Percentiles rank a stretch among this genome's conserved stretches.
Evolutionary conservation across 2,797 vertebrate genomes (phyloP).

Genomic region (Lindbergichthys nudifrons): DNA sequence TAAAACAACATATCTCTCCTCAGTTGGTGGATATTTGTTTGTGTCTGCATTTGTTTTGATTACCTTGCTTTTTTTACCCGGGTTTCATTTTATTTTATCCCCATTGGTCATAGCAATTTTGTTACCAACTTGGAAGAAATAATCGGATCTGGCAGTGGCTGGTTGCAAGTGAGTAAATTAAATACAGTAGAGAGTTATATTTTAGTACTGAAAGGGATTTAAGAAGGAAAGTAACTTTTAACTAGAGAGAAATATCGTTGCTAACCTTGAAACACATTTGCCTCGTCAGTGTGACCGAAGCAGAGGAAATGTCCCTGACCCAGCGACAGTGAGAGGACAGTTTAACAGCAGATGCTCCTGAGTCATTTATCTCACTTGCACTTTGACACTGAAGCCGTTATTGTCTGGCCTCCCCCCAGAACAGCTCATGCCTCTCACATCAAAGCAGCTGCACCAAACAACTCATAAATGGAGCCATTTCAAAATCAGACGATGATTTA

Average conservation of each 20-base stretch:
- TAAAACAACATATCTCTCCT: neutral
- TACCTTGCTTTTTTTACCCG: neutral
- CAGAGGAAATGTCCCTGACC: constrained; percentile 63
- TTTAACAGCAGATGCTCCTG: constrained; percentile 72
- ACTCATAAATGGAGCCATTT: constrained; percentile 68
- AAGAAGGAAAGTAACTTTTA: neutral
- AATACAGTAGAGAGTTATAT: neutral
- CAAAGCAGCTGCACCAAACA: constrained; percentile 61
- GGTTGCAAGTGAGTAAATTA: neutral
- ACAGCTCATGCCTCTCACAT: constrained; percentile 66
- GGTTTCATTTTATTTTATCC: neutral
- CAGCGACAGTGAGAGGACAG: constrained; percentile 52
- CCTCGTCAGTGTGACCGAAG: constrained; percentile 39
- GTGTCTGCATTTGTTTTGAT: neutral
- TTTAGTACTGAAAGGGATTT: constrained; percentile 1
- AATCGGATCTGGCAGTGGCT: neutral
- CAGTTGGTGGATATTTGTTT: neutral
- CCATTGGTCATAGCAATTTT: neutral
- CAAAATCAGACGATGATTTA: constrained; percentile 66
- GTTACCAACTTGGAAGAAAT: neutral
- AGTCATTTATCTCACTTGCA: constrained; percentile 81
- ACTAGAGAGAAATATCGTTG: constrained; percentile 1
- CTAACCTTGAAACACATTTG: constrained; percentile 27
- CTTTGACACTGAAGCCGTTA: constrained; percentile 75
- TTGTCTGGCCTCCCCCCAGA: constrained; percentile 74